Base-by-base conservation (phyloP, 2,797 vertebrate genomes). In the Ctenochaetus hawaiiensis region DNA sequence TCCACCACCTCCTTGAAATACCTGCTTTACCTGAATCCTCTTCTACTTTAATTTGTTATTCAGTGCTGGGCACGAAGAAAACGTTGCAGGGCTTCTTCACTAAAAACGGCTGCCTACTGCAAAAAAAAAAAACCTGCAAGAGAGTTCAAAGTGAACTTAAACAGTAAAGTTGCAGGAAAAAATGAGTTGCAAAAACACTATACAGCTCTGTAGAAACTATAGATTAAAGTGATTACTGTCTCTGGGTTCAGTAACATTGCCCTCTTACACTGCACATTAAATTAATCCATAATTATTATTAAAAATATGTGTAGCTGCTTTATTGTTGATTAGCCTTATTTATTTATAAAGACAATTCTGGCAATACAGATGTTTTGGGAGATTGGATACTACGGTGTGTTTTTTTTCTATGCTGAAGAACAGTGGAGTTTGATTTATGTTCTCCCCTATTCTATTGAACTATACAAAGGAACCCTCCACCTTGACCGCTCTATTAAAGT, bases 401-500 rank as follows among this genome's bases (percentile, higher is more conserved):
- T 45, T 70, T 30, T 88, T 90, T 82, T 69, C 51, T 62, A 68
- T 56, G 9, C 79, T 41, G 16, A 87, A 81, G 45, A 76, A 84
- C 70, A 68, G 44, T 6, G 6, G 69, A 26, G 44, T 85, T 87
- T 95, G 94, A 95, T 94, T 93, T 91, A 95, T 93, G 88, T 83
- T 75, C 65, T 82, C 75, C 68, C 81, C 75, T 75, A 66, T 92
- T 93, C 89, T 92, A 91, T 91, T 95, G 92, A 94, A 95, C 92
- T 92, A 90, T 90, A 93, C 91, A 91, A 92, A 92, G 85, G 86
- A 93, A 91, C 90, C 86, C 92, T 95, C 95, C 94, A 95, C 94
- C 95, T 94, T 96, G 96, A 96, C 96, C 96, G 91, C 91, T 90
- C 95, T 94, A 96, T 97, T 98, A 97, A 96, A 96, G 95, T 88